A percentile compares a stretch with the other conserved stretches of the same genome.
These are phyloP conservation scores for Caenorhabditis angaria DNA, from an alignment of 2,888 invertebrate genomes.

Conservation along the genomic window DNA sequence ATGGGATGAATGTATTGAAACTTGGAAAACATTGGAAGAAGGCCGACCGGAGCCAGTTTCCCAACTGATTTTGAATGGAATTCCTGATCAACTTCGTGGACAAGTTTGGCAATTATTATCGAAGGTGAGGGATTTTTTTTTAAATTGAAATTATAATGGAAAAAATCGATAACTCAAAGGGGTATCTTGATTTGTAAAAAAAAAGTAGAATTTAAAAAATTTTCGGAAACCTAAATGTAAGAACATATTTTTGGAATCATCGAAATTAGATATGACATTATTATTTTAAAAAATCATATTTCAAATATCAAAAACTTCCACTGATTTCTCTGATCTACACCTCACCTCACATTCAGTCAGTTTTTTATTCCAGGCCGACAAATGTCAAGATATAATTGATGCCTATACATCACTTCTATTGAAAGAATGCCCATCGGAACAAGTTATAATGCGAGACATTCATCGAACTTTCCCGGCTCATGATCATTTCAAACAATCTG, in stretches of 20 bases:
- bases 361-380: constrained; percentile 76
- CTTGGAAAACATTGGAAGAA: constrained; percentile 71
- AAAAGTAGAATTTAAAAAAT: too few relatives aligned
- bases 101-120: constrained; percentile 97
- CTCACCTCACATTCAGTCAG: too few relatives aligned
- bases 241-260: too few relatives aligned
- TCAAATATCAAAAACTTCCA: too few relatives aligned
- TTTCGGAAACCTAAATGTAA: too few relatives aligned
- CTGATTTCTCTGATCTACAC: too few relatives aligned
- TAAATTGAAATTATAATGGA: background rate
- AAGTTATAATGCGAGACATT: constrained; percentile 93
- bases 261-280: too few relatives aligned
- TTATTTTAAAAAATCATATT: too few relatives aligned
- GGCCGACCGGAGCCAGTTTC: constrained; percentile 83
- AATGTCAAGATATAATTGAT: constrained; percentile 84
- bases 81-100: constrained; percentile 93
- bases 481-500: constrained; percentile 90
- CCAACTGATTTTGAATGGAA: constrained; percentile 83
- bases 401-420: constrained; percentile 77
- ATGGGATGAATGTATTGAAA: constrained; percentile 85
- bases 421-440: constrained; percentile 92
- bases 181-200: too few relatives aligned
- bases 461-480: constrained; percentile 98
- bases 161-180: background rate
- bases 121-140: constrained; percentile 75